Percentiles rank a stretch among this genome's conserved stretches.
Evolutionary conservation across 2,113 vertebrate genomes (phyloP).

Genomic region (Athene cunicularia): DNA sequence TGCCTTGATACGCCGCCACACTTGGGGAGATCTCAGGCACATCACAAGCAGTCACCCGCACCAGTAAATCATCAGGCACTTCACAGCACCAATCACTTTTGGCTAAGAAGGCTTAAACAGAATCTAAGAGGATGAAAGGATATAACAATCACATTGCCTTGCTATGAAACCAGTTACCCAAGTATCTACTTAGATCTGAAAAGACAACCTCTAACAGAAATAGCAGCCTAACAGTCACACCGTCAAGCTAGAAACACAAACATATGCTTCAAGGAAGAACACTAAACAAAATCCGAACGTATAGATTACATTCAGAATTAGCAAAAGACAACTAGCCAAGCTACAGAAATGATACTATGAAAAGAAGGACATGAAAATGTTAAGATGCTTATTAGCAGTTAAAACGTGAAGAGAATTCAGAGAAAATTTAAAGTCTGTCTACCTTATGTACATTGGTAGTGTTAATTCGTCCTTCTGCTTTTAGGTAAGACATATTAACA

Average conservation of each 20-base stretch:
- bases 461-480: neutral
- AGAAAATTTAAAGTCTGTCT: neutral
- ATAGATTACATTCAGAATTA: neutral
- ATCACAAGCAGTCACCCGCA: neutral
- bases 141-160: neutral
- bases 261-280: neutral
- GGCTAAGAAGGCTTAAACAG: neutral
- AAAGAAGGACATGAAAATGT: neutral
- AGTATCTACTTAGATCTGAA: neutral
- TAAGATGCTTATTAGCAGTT: neutral
- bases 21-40: neutral
- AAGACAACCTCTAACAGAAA: neutral
- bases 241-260: neutral
- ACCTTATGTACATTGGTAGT: neutral
- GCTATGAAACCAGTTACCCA: neutral
- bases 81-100: neutral
- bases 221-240: neutral
- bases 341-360: neutral
- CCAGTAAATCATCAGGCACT: neutral
- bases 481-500: neutral
- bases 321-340: neutral
- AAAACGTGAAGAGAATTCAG: neutral
- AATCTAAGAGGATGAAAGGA: neutral
- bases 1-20: rapidly evolving
- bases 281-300: neutral